These are phyloP conservation scores for Diploscapter pachys DNA, from an alignment of 1,140 invertebrate species.

Conservation along the genomic window DNA sequence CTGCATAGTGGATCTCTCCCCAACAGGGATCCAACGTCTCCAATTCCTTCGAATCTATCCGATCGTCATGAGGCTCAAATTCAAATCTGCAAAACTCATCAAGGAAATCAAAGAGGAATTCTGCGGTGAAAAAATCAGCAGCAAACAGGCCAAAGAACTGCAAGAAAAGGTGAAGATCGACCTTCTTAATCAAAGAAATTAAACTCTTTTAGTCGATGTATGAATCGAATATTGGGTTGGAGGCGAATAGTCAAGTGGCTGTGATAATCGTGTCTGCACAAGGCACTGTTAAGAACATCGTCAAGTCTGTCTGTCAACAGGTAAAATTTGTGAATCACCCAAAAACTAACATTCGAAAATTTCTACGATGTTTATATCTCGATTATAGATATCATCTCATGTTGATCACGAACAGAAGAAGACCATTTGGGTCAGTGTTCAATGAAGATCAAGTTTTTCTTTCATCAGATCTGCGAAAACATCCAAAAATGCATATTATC, in stretches of 20 bases:
- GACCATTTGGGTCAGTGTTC: conserved; percentile 76
- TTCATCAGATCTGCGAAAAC: no score
- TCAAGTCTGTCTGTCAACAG: conserved; percentile 41
- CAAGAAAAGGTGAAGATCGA: conserved; percentile 68
- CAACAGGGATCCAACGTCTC: conserved; percentile 82
- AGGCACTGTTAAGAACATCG: conserved; percentile 18
- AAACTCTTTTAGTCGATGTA: conserved; percentile 63
- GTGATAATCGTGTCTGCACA: conserved; percentile 37
- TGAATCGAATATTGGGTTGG: conserved; percentile 71
- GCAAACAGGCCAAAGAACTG: conserved; percentile 92
- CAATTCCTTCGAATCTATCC: conserved; percentile 88
- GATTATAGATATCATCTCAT: conserved; percentile 79
- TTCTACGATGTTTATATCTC: conserved; percentile 61
- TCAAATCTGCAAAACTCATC: conserved; percentile 84
- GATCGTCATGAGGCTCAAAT: conserved; percentile 87
- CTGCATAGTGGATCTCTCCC: conserved; percentile 83
- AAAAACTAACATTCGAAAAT: conserved; percentile 77
- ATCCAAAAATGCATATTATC: no score
- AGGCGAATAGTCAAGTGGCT: conserved; percentile 78
- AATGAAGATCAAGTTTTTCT: no score
- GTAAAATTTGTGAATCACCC: conserved; percentile 51
- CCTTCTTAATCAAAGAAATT: conserved; percentile 52
- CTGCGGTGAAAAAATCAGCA: conserved; percentile 84
- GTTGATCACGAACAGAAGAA: conserved; percentile 91
- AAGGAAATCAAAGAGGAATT: conserved; percentile 73